Base-by-base conservation (phyloP, 2,797 vertebrate species). In the Melanotaenia boesemani region DNA sequence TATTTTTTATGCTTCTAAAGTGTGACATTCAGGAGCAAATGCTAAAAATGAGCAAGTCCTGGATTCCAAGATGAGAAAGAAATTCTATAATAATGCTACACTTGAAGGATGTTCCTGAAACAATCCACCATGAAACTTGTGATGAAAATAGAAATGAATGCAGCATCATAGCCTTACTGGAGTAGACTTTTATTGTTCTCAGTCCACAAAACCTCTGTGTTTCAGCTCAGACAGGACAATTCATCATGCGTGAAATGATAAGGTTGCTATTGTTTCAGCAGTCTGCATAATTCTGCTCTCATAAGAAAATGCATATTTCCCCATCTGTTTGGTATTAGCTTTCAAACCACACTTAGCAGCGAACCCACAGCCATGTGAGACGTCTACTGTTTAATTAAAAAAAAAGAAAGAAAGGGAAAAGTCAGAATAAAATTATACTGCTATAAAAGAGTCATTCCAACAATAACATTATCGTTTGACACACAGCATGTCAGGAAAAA, bases 381-480 rank as follows among this genome's bases (percentile, higher is more conserved):
- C 90, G 91, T 91, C 78, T 80, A 90, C 81, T 88, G 89, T 91
- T 93, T 93, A 94, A 94, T 91, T 93, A 91, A 90, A 88, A 88
- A 80, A 54, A 67, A 59, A 75, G 32, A 60, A 74, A 79, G 62
- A 78, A 82, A 76, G 77, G 52, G 81, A 78, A 85, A 70, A 89
- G 80, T 76, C 77, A 59, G 86, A 93, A 91, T 90, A 90, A 92
- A 92, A 92, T 90, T 85, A 91, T 82, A 41, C 79, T 1, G 63
- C 80, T 81, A 88, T 90, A 90, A 94, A 94, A 92, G 88, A 86
- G 73, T 81, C 85, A 88, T 74, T 85, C 92, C 93, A 92, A 93
- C 92, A 94, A 93, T 88, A 93, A 94, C 90, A 93, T 94, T 93
- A 94, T 92, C 89, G 83, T 93, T 94, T 95, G 92, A 95, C 93